Evolutionary conservation across 2,797 vertebrate genomes (phyloP).

Genomic region (Sebastolobus altivelis): DNA sequence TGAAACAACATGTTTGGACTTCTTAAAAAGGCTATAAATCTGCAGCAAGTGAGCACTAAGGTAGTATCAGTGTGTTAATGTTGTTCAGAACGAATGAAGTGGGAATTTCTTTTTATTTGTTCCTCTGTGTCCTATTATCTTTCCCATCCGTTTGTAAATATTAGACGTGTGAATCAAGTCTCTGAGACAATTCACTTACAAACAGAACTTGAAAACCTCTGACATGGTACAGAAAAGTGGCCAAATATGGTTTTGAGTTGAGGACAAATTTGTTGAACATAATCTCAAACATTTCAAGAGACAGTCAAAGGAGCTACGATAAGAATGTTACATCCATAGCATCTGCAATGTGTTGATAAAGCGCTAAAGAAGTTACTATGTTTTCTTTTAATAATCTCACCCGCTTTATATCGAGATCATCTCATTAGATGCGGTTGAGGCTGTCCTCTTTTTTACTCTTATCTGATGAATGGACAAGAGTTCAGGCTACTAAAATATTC

Average conservation of each 20-base stretch:
- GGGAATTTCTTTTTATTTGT: background rate
- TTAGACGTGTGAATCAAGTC: constrained; percentile 4
- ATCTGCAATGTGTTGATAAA: constrained; percentile 42
- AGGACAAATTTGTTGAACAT: background rate
- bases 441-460: background rate
- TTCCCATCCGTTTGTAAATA: background rate
- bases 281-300: constrained; percentile 10
- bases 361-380: constrained; percentile 12
- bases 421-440: constrained; percentile 28
- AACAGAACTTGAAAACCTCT: background rate
- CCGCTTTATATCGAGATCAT: constrained; percentile 21
- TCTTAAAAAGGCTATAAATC: constrained; percentile 32
- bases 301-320: background rate
- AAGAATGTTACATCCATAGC: constrained; percentile 39
- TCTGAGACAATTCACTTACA: background rate
- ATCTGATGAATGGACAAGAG: background rate
- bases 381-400: constrained; percentile 24
- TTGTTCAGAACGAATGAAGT: background rate
- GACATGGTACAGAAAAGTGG: background rate
- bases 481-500: constrained; percentile 15
- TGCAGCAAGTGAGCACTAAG: background rate
- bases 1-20: constrained; percentile 25
- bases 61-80: constrained; percentile 11
- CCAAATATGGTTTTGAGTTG: constrained; percentile 13
- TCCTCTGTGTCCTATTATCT: background rate